Conservation (phyloP, 2,888 invertebrate species). For the Aproaerema taeniolella region DNA sequence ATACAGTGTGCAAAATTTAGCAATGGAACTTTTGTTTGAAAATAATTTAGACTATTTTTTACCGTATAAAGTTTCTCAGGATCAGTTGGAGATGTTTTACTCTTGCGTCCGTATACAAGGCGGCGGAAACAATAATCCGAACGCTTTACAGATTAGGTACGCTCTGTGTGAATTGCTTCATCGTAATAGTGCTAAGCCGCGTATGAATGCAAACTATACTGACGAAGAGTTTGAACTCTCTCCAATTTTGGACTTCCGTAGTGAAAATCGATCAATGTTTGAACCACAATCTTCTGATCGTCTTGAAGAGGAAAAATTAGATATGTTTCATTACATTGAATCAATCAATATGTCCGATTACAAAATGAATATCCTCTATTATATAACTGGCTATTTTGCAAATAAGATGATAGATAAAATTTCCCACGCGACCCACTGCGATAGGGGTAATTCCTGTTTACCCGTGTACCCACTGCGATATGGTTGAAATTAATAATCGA, state of each 20-base stretch:
- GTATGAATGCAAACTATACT: constrained; percentile 16
- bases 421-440: no score
- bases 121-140: no score
- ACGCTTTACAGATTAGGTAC: constrained; percentile 11
- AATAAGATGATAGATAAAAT: constrained; percentile 14
- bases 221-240: constrained; percentile 13
- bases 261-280: neutral
- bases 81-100: no score
- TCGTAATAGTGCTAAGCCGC: constrained; percentile 16
- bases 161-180: constrained; percentile 15
- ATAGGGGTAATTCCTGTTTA: no score
- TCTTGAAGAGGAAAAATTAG: constrained; percentile 2
- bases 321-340: constrained; percentile 1
- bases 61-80: no score
- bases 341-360: constrained; percentile 6
- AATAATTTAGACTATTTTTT: no score
- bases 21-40: no score
- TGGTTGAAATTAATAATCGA: no score
- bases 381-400: constrained; percentile 13
- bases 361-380: constrained; percentile 6
- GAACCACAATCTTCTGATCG: neutral
- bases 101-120: no score
- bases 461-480: no score
- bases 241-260: constrained; percentile 16
- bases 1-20: no score